Evolutionary conservation across 2,888 invertebrate species (phyloP).

Genomic region (Noctua janthina): DNA sequence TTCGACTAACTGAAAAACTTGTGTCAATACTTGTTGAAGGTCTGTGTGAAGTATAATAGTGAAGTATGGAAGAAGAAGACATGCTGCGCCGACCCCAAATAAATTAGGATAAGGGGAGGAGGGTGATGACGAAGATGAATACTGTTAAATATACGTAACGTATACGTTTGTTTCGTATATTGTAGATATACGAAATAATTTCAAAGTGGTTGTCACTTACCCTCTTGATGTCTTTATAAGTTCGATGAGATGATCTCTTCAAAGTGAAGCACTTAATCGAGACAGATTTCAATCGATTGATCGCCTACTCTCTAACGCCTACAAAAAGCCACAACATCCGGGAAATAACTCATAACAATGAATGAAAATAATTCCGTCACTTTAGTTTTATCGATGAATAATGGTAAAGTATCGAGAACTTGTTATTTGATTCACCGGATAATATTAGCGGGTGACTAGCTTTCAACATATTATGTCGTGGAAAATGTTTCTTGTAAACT

Average conservation of each 20-base stretch:
- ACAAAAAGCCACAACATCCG: constrained; percentile 43
- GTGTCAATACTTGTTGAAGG: not conserved
- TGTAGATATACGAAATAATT: not conserved
- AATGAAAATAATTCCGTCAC: constrained; percentile 46
- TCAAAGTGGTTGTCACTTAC: not conserved
- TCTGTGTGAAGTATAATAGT: not conserved
- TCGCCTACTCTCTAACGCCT: constrained; percentile 13
- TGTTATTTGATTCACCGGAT: constrained; percentile 58
- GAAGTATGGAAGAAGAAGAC: not conserved
- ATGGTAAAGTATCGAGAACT: constrained; percentile 37
- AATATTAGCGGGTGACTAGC: constrained; percentile 43
- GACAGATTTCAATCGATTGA: not conserved
- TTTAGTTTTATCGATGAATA: constrained; percentile 56
- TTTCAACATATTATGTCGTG: constrained; percentile 21
- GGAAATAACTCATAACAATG: constrained; percentile 41
- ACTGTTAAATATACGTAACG: too few relatives aligned
- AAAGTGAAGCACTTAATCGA: not conserved
- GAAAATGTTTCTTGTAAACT: constrained; percentile 4
- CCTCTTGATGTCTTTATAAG: constrained; percentile 4
- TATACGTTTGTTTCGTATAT: too few relatives aligned
- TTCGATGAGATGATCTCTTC: not conserved
- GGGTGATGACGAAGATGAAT: not conserved
- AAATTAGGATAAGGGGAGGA: not conserved
- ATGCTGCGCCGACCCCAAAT: not conserved
- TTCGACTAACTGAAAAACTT: not conserved